A percentile compares a stretch with the other conserved stretches of the same genome.
phyloP scores from a whole-genome alignment of 2,797 vertebrate species.

The Dallia pectoralis region DNA sequence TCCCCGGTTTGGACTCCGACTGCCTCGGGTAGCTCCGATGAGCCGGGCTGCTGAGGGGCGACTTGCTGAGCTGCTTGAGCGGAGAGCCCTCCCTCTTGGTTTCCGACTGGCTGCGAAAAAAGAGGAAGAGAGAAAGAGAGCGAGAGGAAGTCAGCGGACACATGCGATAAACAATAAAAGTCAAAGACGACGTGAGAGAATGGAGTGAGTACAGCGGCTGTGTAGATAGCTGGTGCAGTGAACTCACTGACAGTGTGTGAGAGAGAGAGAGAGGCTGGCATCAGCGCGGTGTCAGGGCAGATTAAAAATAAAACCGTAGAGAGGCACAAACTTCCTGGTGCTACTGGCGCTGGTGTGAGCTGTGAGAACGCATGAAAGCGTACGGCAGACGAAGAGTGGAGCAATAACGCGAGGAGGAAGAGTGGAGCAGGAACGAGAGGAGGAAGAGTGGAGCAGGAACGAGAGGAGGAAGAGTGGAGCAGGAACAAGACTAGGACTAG shows the following conservation, averaged over 20 bases:
- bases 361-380: constrained; percentile 43
- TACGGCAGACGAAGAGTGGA: constrained; percentile 34
- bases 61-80: constrained; percentile 61
- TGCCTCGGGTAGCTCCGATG: constrained; percentile 46
- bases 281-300: background rate
- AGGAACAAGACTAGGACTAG: constrained; percentile 39
- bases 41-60: constrained; percentile 64
- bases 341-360: constrained; percentile 44
- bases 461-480: constrained; percentile 10
- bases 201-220: background rate
- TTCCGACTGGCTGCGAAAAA: constrained; percentile 59
- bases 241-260: background rate
- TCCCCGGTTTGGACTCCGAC: constrained; percentile 36
- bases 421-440: constrained; percentile 39
- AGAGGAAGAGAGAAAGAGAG: background rate
- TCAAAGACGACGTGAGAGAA: constrained; percentile 3
- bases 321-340: constrained; percentile 60
- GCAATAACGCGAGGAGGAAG: constrained; percentile 14
- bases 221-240: background rate
- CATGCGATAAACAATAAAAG: constrained; percentile 44
- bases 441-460: constrained; percentile 11
- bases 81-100: constrained; percentile 63
- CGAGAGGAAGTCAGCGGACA: constrained; percentile 15
- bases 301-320: constrained; percentile 71
- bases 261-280: background rate